Evolutionary conservation across 2,113 vertebrate species (phyloP).

Genomic region (Pteruthius melanotis): DNA sequence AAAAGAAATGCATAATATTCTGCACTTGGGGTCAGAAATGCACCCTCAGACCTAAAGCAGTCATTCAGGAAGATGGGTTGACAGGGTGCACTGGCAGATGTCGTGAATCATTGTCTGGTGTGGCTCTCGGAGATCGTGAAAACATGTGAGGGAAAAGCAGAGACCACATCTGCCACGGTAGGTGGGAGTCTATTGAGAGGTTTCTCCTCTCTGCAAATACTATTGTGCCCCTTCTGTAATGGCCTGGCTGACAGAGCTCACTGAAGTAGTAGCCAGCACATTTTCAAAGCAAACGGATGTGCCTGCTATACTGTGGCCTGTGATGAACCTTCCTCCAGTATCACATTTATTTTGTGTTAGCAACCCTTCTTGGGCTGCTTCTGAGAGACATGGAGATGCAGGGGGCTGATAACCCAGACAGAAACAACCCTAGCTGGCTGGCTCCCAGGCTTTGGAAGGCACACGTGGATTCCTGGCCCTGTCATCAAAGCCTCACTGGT

Average conservation of each 20-base stretch:
- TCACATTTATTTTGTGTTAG: not conserved
- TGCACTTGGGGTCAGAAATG: not conserved
- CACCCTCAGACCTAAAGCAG: not conserved
- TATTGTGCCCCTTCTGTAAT: not conserved
- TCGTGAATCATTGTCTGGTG: not conserved
- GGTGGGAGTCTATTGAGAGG: not conserved
- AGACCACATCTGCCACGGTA: not conserved
- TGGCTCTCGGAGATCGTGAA: not conserved
- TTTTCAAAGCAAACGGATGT: not conserved
- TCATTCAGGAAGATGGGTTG: not conserved
- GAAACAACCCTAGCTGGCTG: not conserved
- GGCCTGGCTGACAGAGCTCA: not conserved
- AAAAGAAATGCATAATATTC: not conserved
- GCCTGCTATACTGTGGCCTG: not conserved
- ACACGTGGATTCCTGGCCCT: fast-evolving
- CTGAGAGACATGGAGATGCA: not conserved
- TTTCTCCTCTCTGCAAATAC: not conserved
- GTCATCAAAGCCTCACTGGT: not conserved
- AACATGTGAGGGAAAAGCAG: not conserved
- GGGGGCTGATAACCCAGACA: not conserved
- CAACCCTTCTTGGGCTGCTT: not conserved
- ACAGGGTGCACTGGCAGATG: not conserved
- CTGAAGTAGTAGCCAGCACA: not conserved
- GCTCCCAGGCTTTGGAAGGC: not conserved
- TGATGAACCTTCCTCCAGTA: not conserved